Base-by-base conservation (phyloP, 2,797 vertebrate genomes). In the Gambelia wislizenii region DNA sequence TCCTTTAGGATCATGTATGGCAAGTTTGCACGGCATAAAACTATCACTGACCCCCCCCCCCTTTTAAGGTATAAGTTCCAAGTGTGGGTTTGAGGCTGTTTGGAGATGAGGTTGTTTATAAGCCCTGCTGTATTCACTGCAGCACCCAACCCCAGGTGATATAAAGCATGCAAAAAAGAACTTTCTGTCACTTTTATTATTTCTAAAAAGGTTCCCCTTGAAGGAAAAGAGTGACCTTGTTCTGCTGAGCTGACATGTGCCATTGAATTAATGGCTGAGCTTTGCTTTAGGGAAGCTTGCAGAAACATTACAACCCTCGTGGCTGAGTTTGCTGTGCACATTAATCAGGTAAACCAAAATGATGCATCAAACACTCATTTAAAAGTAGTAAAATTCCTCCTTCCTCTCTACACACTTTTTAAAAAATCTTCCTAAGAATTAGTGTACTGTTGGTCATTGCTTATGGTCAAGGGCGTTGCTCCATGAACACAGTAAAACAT, bases 101-200 rank as follows among this genome's bases (percentile, higher is more conserved):
- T 91, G 92, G 92, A 94, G 44, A 96, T 95, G 92, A 90, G 96
- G 96, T 95, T 97, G 96, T 97, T 97, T 97, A 97, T 97, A 97
- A 95, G 96, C 96, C 95, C 95, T 94, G 93, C 91, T 95, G 96
- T 97, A 97, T 97, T 97, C 97, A 97, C 97, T 96, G 97, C 97
- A 94, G 96, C 96, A 96, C 96, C 97, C 97, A 97, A 97, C 97
- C 97, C 97, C 96, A 96, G 96, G 96, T 97, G 97, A 97, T 96
- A 97, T 98, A 98, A 98, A 98, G 95, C 97, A 97, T 97, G 96
- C 96, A 97, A 97, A 97, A 97, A 96, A 97, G 97, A 97, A 97
- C 97, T 98, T 97, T 97, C 97, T 98, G 97, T 98, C 97, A 97
- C 96, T 97, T 98, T 97, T 98, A 98, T 98, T 97, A 97, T 98